Percentiles rank a stretch among this genome's conserved stretches.
These are phyloP conservation scores for Pica pica DNA, from an alignment of 2,113 vertebrate species.

Conservation along the genomic window DNA sequence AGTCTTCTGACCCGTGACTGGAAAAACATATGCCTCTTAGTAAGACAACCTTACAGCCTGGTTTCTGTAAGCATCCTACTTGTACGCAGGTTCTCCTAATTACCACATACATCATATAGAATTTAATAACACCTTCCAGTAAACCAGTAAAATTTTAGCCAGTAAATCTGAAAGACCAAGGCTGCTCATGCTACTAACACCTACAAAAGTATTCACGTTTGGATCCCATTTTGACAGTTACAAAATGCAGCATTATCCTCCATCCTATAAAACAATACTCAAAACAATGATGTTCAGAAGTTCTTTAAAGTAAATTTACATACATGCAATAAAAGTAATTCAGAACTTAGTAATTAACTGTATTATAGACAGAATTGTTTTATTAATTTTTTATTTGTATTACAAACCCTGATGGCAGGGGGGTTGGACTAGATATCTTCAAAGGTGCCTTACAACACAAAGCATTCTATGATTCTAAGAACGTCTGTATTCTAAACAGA, in stretches of 20 bases:
- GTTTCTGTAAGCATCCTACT: not conserved
- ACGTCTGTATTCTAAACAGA: not conserved
- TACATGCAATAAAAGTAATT: not conserved
- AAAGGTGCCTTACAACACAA: not conserved
- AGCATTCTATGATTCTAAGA: not conserved
- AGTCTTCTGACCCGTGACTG: not conserved
- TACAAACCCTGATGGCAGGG: not conserved
- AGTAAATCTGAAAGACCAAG: not conserved
- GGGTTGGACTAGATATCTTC: not conserved
- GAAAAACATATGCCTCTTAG: not conserved
- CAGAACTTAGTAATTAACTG: not conserved
- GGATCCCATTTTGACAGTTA: not conserved
- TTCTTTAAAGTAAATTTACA: not conserved
- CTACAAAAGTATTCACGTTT: not conserved
- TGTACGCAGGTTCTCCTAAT: not conserved
- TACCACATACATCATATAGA: not conserved
- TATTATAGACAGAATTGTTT: not conserved
- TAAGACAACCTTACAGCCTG: not conserved
- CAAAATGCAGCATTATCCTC: not conserved
- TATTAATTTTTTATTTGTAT: not conserved
- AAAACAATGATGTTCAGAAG: not conserved
- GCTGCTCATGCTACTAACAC: not conserved
- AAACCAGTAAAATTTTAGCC: not conserved
- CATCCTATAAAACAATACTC: not conserved
- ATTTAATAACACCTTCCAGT: not conserved